phyloP scores from a whole-genome alignment of 2,797 vertebrate genomes.

The Chromobotia macracanthus region DNA sequence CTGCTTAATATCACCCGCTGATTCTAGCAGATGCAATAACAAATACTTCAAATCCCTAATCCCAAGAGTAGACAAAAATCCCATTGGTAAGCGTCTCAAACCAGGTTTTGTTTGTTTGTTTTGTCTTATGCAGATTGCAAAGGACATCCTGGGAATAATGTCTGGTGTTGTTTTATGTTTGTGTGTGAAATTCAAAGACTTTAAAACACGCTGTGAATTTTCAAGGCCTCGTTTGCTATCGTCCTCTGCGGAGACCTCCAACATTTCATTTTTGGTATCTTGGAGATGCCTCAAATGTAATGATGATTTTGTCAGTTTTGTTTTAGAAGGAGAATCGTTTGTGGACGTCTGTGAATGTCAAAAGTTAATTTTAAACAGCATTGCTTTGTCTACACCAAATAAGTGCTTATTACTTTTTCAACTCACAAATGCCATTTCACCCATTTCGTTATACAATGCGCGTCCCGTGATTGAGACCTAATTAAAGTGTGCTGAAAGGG shows the following conservation, averaged over 20 bases:
- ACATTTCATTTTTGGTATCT: not conserved
- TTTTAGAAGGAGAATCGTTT: not conserved
- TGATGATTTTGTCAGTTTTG: not conserved
- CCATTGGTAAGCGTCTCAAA: constrained; percentile 76
- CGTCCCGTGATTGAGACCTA: constrained; percentile 31
- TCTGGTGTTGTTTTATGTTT: constrained; percentile 23
- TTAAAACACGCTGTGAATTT: constrained; percentile 16
- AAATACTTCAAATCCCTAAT: constrained; percentile 69
- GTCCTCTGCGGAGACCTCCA: not conserved
- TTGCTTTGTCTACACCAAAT: constrained; percentile 4
- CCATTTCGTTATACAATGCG: constrained; percentile 26
- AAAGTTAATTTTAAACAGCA: not conserved
- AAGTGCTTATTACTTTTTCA: not conserved
- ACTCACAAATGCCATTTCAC: constrained; percentile 19
- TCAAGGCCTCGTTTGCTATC: constrained; percentile 9
- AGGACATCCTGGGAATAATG: constrained; percentile 18
- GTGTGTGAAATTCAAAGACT: constrained; percentile 40
- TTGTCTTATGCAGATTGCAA: constrained; percentile 32
- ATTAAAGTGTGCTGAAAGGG: constrained; percentile 46
- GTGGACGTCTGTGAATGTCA: not conserved
- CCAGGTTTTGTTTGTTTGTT: constrained; percentile 43
- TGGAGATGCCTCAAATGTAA: not conserved
- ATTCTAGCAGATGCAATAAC: constrained; percentile 69
- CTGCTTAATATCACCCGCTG: constrained; percentile 70
- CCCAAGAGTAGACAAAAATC: constrained; percentile 72